A percentile compares a stretch with the other conserved stretches of the same genome.
These are phyloP conservation scores for Oreortyx pictus DNA, from an alignment of 2,797 vertebrate genomes.

Conservation along the genomic window DNA sequence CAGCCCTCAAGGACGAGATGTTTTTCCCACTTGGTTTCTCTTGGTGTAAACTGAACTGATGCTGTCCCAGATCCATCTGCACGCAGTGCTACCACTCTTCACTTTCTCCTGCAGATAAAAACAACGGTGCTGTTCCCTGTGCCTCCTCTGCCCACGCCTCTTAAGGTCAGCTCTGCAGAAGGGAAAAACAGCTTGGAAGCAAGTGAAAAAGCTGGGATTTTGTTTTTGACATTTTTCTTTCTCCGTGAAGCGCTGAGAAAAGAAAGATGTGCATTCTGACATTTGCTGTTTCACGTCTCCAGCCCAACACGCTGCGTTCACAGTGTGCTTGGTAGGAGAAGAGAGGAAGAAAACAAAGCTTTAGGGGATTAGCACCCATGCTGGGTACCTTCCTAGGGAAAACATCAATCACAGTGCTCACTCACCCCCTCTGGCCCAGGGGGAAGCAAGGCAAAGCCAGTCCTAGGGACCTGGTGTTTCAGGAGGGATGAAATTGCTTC, in stretches of 20 bases:
- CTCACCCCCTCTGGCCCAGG: background rate
- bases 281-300: background rate
- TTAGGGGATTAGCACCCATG: constrained; percentile 34
- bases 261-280: background rate
- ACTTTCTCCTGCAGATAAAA: constrained; percentile 53
- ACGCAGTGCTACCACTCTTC: background rate
- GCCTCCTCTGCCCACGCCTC: constrained; percentile 20
- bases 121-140: background rate
- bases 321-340: background rate
- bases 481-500: background rate
- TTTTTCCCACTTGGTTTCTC: background rate
- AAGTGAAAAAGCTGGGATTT: background rate
- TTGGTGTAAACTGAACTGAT: background rate
- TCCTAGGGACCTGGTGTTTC: background rate
- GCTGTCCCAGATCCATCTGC: background rate
- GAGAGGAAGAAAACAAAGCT: constrained; percentile 41
- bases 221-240: background rate
- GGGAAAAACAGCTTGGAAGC: background rate
- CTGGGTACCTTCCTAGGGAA: background rate
- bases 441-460: background rate
- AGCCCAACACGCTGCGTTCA: background rate
- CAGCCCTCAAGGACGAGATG: constrained; percentile 10
- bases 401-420: background rate
- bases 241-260: background rate
- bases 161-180: constrained; percentile 61